Evolutionary conservation across 2,888 invertebrate genomes (phyloP).

Genomic region (Cheiracanthium punctorium): DNA sequence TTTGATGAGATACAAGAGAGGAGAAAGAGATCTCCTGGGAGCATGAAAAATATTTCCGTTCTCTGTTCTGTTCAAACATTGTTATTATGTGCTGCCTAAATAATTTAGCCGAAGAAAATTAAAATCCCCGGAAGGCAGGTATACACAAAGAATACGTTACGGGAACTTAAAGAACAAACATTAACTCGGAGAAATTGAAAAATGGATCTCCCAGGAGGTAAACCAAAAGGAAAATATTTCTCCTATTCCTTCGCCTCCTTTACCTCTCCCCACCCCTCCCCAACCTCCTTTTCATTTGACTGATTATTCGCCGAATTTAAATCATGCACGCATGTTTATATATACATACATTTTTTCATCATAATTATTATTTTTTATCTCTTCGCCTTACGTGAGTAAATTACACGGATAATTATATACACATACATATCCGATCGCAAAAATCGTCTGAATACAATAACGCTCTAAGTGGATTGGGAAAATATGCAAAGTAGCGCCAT

Average conservation of each 20-base stretch:
- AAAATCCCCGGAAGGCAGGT: constrained; percentile 30
- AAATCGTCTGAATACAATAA: too few species aligned
- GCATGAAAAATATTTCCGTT: not conserved
- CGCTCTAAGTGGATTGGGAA: too few species aligned
- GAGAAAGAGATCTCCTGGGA: not conserved
- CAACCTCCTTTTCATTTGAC: not conserved
- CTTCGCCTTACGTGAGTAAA: constrained; percentile 38
- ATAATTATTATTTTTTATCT: not conserved
- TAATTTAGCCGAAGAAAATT: constrained; percentile 50
- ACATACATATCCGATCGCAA: too few species aligned
- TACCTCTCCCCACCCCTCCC: constrained; percentile 1
- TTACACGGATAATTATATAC: constrained; percentile 54
- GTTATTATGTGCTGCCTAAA: constrained; percentile 23
- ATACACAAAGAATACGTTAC: constrained; percentile 13
- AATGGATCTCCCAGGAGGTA: constrained; percentile 40
- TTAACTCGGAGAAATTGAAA: constrained; percentile 1
- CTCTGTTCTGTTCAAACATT: not conserved
- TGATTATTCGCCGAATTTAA: constrained; percentile 54
- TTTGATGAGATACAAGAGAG: not conserved
- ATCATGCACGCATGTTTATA: constrained; percentile 6
- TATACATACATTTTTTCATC: too few species aligned
- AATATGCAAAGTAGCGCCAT: too few species aligned
- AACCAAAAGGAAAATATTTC: constrained; percentile 40
- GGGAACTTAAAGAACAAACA: not conserved
- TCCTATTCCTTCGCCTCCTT: too few species aligned